phyloP scores from a whole-genome alignment of 2,113 vertebrate genomes.

The Brachypteracias leptosomus region DNA sequence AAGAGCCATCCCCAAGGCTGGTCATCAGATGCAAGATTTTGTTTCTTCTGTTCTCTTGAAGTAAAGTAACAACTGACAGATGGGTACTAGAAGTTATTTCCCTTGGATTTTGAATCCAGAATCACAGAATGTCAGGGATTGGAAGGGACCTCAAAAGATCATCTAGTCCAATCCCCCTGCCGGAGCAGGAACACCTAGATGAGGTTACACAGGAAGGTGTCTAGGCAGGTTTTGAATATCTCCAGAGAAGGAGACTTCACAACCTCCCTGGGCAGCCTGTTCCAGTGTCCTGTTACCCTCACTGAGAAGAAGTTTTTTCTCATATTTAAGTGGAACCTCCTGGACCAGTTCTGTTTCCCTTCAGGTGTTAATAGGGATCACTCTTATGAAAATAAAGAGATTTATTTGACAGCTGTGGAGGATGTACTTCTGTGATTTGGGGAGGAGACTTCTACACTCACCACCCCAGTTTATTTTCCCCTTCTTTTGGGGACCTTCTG shows the following conservation, averaged over 20 bases:
- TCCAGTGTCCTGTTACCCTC: too few relatives aligned
- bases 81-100: not conserved
- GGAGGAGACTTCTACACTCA: not conserved
- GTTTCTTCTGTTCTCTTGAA: not conserved
- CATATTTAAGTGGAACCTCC: too few relatives aligned
- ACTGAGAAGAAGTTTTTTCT: too few relatives aligned
- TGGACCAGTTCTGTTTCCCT: not conserved
- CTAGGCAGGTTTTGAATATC: too few relatives aligned
- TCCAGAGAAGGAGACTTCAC: too few relatives aligned
- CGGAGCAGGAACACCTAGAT: too few relatives aligned
- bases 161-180: too few relatives aligned
- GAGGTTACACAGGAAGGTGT: too few relatives aligned
- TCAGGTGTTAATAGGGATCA: not conserved
- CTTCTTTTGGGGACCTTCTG: not conserved
- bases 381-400: not conserved
- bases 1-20: not conserved
- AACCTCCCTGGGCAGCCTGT: too few relatives aligned
- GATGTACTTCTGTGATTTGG: not conserved
- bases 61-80: not conserved
- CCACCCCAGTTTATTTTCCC: not conserved
- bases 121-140: too few relatives aligned
- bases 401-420: not conserved
- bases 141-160: too few relatives aligned
- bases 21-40: not conserved
- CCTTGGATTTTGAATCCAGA: not conserved